Evolutionary conservation across 2,113 vertebrate species (phyloP), one percentile per base, ranked within the genome.

Genomic region (Sigmodon hispidus): DNA sequence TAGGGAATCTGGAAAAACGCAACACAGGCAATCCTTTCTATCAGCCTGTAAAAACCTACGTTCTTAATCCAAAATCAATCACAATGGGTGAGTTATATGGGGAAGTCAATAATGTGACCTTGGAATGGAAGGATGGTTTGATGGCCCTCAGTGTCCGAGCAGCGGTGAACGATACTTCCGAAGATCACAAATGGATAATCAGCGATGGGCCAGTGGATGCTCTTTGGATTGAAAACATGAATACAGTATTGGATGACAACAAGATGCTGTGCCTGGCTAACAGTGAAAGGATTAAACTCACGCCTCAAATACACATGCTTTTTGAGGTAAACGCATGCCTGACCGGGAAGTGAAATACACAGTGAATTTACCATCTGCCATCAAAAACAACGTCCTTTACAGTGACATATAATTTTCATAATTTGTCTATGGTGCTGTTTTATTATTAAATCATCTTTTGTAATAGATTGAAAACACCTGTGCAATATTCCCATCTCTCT

Each of bases 161-260:
- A 19, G 99, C 99, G 48, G 98, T 98, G 75, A 98, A 96, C 29
- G 99, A 99, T 90, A 97, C 98, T 52, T 99, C 97, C 0, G 98
- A 99, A 36, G 97, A 99, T 75, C 99, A 99, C 96, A 99, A 99
- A 85, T 99, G 99, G 99, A 99, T 99, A 73, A 90, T 99, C 91
- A 98, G 99, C 34, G 99, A 99, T 48, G 99, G 99, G 7, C 99
- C 99, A 0, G 99, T 99, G 57, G 99, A 99, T 40, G 99, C 99
- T 11, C 97, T 99, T 81, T 99, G 99, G 99, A 99, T 99, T n/a
- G 99, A 99, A 98, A 99, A 99, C 87, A 98, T 99, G 99, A 99
- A 99, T 96, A 99, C 99, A 0, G 99, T 99, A 48, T 96, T 99
- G 98, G 99, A 99, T 72, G 99, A 99, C 97, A 99, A 99, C 97